phyloP scores from a whole-genome alignment of 2,113 vertebrate genomes.

The Grammomys dolichurus region DNA sequence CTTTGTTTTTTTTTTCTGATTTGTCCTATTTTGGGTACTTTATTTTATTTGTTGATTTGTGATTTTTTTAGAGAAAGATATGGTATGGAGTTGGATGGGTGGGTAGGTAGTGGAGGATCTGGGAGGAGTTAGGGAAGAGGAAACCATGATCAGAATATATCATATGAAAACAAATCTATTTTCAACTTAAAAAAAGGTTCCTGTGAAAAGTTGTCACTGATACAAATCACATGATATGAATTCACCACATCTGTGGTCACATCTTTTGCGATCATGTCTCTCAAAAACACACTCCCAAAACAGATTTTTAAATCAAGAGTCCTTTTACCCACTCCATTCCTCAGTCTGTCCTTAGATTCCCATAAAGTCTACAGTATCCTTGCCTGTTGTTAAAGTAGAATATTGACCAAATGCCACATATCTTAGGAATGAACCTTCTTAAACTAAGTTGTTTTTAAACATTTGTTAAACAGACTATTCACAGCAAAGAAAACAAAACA shows the following conservation, averaged over 20 bases:
- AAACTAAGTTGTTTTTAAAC: background rate
- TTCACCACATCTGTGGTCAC: background rate
- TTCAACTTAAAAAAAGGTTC: background rate
- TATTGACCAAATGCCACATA: background rate
- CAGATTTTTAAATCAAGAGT: background rate
- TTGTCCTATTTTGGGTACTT: background rate
- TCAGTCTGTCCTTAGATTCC: background rate
- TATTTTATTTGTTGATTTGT: background rate
- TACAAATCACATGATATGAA: background rate
- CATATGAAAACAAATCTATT: background rate
- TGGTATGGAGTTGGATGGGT: background rate
- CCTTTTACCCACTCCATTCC: background rate
- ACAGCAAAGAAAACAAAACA: constrained; percentile 11
- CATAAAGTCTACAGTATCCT: background rate
- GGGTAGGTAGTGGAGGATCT: background rate
- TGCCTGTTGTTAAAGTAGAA: background rate
- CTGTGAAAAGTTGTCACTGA: background rate
- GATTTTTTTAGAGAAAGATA: background rate
- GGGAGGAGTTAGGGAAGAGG: background rate
- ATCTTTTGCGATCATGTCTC: background rate
- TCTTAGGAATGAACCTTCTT: background rate
- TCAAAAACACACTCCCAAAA: background rate
- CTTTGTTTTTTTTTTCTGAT: background rate
- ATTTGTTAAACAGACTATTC: background rate
- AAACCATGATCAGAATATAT: background rate